These are phyloP conservation scores for Mayetiola destructor DNA, from an alignment of 2,888 invertebrate species.

Conservation along the genomic window DNA sequence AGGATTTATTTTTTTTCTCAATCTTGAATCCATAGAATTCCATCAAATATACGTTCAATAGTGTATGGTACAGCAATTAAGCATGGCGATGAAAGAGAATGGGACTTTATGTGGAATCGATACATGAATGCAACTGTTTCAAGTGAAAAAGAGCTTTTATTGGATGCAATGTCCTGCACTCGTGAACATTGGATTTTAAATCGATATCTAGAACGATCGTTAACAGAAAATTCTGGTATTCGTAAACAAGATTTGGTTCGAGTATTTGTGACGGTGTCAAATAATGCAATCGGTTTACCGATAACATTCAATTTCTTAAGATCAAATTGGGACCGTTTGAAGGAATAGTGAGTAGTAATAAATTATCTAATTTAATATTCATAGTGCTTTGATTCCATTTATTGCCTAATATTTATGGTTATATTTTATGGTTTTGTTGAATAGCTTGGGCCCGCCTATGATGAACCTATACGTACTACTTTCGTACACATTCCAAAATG, in stretches of 20 bases:
- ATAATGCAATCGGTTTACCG: slow-evolving; percentile 64
- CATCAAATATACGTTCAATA: slow-evolving; percentile 64
- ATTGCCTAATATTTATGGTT: background rate
- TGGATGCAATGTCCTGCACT: slow-evolving; percentile 68
- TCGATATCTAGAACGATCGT: slow-evolving; percentile 54
- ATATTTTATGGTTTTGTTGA: background rate
- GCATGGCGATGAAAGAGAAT: slow-evolving; percentile 68
- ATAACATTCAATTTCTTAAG: slow-evolving; percentile 65
- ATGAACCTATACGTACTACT: background rate
- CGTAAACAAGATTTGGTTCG: slow-evolving; percentile 67
- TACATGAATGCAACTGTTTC: slow-evolving; percentile 63
- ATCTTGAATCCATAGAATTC: no score
- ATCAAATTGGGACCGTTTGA: slow-evolving; percentile 57
- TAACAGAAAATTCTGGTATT: slow-evolving; percentile 58
- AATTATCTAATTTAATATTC: background rate
- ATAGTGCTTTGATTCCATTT: background rate
- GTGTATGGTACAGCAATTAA: slow-evolving; percentile 79
- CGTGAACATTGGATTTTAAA: slow-evolving; percentile 64
- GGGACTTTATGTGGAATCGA: slow-evolving; percentile 77
- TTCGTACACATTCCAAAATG: background rate
- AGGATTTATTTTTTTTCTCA: slow-evolving; percentile 19
- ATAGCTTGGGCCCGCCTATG: background rate
- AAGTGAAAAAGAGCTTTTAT: slow-evolving; percentile 62
- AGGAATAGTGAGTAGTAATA: slow-evolving; percentile 57
- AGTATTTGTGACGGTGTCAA: slow-evolving; percentile 62